Evolutionary conservation across 2,888 invertebrate genomes (phyloP), one percentile per base, ranked within the genome.

Genomic region (Melanchra persicariae): DNA sequence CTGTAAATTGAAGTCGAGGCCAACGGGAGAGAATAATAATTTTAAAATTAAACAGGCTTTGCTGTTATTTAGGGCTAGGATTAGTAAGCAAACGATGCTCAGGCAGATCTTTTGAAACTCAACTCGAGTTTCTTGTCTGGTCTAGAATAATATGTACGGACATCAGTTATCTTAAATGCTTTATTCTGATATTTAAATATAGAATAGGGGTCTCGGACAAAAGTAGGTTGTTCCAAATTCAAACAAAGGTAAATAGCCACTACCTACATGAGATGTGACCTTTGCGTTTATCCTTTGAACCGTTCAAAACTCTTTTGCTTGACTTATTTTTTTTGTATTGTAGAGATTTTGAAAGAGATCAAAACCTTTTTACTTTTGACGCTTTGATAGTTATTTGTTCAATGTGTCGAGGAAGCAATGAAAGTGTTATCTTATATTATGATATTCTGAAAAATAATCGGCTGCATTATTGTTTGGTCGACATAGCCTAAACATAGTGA

Each of bases 251-350:
- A 24, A n/a, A 4, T 12, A 62, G 19, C n/a, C n/a, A n/a, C n/a
- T 22, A 3, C 22, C 2, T 24, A 17, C 64, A 37, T 6, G 26
- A 43, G 37, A 19, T 26, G 49, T 63, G 55, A 79, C 74, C 59
- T 79, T 79, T 57, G 2, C 17, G 6, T 72, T 63, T n/a, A 66
- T 78, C 52, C 34, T 52, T 26, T 74, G 63, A 67, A 52, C 47
- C 51, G 51, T 26, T 19, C 30, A 47, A 67, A 79, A 60, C 63
- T 52, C 34, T 66, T 72, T 60, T 24, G 54, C 26, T 51, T 61
- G 49, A 52, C 70, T 70, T 51, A 17, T 45, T 62, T 51, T 63
- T 54, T 58, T 62, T 66, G n/a, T n/a, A n/a, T 65, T 26, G 19
- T 58, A 19, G 8, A 22, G 9, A 17, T 49, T 54, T n/a, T 40